Evolutionary conservation across 2,888 invertebrate species (phyloP), one percentile per base, ranked within the genome.

Genomic region (Papilio protenor): DNA sequence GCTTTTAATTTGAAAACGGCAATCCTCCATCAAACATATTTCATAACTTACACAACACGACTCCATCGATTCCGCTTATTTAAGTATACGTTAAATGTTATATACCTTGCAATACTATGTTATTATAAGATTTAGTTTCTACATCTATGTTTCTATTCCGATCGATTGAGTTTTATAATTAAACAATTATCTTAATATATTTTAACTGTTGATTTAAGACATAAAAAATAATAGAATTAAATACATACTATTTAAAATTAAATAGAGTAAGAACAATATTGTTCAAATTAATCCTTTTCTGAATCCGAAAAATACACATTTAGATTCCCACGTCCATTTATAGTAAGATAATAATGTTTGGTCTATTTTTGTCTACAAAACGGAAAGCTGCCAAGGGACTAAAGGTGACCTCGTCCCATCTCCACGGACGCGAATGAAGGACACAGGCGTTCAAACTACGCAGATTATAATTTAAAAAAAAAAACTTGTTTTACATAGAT

Each of bases 1-100:
- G 33, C 69, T 49, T 76, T 61, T 59, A 52, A 52, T 59, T 73
- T 79, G 79, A 75, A 75, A 75, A 75, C 75, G 21, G 73, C 76
- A 47, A 47, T 55, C 64, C 27, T 33, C 21, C 23, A 49, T 49
- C 18, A 64, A 64, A 12, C 40, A 64, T 64, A 64, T 64, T 64
- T 33, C 64, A 64, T 18, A 64, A 64, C 23, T 10, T 40, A 5
- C 40, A 40, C 11, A 8, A 10, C 12, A 2, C 57, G n/a, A 33
- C 33, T 4, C 14, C 14, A 27, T 59, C 64, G 33, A 23, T 16
- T 8, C 4, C 6, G 18, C 8, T 6, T 6, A 4, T 27, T 27
- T 2, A 27, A 27, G 27, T 64, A 11, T 33, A 14, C 14, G 2
- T 27, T 23, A 8, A 18, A 61, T 61, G 27, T 27, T 61, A 18